These are phyloP conservation scores for Sminthurides bifidus DNA, from an alignment of 1,140 invertebrate genomes.

Conservation along the genomic window DNA sequence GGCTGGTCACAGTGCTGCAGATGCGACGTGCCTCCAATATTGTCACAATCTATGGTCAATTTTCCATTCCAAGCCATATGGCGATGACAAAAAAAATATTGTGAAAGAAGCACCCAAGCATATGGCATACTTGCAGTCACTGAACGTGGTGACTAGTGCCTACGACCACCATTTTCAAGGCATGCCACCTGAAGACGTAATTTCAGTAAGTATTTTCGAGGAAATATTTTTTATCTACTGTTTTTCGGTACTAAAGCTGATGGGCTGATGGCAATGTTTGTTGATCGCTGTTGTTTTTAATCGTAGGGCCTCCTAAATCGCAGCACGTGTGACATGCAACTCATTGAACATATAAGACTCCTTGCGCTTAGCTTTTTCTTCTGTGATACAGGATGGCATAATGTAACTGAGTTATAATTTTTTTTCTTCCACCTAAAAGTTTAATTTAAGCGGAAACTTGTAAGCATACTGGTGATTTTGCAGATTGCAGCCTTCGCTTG, in stretches of 20 bases:
- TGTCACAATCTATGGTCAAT: slow-evolving; percentile 28
- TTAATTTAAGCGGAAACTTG: background rate
- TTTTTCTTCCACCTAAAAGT: background rate
- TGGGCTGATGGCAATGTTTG: too few relatives aligned
- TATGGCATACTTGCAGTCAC: slow-evolving; percentile 23
- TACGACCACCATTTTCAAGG: slow-evolving; percentile 19
- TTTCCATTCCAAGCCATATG: slow-evolving; percentile 24
- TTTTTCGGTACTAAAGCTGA: too few relatives aligned
- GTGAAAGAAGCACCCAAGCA: slow-evolving; percentile 24
- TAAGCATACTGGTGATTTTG: background rate
- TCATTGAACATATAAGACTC: slow-evolving; percentile 15
- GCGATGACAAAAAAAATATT: slow-evolving; percentile 18
- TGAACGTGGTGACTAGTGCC: slow-evolving; percentile 25
- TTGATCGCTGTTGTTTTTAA: too few relatives aligned
- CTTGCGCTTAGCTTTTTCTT: slow-evolving; percentile 17
- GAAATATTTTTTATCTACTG: background rate
- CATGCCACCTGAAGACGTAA: slow-evolving; percentile 21
- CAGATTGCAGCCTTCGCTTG: slow-evolving; percentile 19
- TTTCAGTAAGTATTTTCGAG: slow-evolving; percentile 12
- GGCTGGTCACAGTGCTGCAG: slow-evolving; percentile 74
- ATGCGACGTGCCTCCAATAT: slow-evolving; percentile 64
- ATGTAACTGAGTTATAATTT: slow-evolving; percentile 4
- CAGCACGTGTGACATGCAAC: slow-evolving; percentile 24
- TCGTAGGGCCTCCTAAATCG: too few relatives aligned
- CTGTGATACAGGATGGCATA: slow-evolving; percentile 23